A percentile compares a stretch with the other conserved stretches of the same genome.
Conservation (phyloP, 2,113 vertebrate species). For the Tringa solitaria region DNA sequence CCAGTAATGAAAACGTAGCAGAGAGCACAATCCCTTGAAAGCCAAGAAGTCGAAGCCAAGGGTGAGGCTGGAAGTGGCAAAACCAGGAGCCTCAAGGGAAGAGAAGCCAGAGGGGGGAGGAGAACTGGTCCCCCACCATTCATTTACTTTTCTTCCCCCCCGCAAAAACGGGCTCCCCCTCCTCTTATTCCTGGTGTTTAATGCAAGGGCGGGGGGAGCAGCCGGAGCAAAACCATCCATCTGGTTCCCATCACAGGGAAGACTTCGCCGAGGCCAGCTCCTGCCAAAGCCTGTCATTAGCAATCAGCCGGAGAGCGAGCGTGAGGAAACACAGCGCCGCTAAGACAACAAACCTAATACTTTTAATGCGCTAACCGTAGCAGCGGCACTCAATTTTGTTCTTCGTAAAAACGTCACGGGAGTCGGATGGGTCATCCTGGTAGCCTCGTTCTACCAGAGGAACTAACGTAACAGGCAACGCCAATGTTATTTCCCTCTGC, state of each 20-base stretch:
- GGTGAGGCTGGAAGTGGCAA: conserved; percentile 14
- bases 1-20: conserved; percentile 24
- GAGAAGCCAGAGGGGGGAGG: background rate
- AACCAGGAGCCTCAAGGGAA: background rate
- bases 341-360: conserved; percentile 48
- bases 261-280: background rate
- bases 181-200: background rate
- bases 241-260: conserved; percentile 46
- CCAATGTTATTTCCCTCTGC: conserved; percentile 21
- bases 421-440: background rate
- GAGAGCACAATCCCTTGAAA: background rate
- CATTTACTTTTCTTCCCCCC: background rate
- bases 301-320: background rate
- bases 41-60: conserved; percentile 8
- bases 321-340: conserved; percentile 35
- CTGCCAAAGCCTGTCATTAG: conserved; percentile 48
- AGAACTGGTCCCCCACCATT: background rate
- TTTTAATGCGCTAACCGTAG: conserved; percentile 30
- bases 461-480: background rate
- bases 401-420: background rate
- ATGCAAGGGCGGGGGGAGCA: background rate
- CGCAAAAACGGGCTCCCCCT: background rate
- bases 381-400: background rate
- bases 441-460: conserved; percentile 30
- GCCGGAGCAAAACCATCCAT: conserved; percentile 17